Conservation (phyloP, 2,888 invertebrate genomes). For the Exephanes ischioxanthus region DNA sequence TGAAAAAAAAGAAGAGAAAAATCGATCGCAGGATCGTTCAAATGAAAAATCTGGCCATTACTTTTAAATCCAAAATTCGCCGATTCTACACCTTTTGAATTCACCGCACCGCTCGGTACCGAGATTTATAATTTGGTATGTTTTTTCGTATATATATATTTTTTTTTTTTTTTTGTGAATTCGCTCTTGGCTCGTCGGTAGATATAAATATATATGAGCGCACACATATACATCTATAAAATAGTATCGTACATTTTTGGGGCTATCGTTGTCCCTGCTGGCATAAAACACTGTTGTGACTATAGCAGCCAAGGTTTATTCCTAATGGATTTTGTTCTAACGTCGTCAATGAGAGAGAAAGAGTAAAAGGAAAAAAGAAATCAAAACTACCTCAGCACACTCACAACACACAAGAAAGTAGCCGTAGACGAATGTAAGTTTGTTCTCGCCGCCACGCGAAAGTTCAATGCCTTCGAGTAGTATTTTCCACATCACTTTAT, state of each 20-base stretch:
- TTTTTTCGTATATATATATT: constrained; percentile 60
- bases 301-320: constrained; percentile 35
- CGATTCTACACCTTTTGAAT: constrained; percentile 66
- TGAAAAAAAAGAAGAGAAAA: constrained; percentile 22
- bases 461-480: constrained; percentile 36
- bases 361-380: constrained; percentile 36
- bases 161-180: constrained; percentile 39
- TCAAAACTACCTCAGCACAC: constrained; percentile 37
- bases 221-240: constrained; percentile 12
- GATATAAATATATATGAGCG: constrained; percentile 22
- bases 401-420: constrained; percentile 54
- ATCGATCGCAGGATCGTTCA: constrained; percentile 30
- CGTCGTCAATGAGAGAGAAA: constrained; percentile 50
- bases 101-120: constrained; percentile 66
- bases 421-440: constrained; percentile 41
- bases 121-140: constrained; percentile 66
- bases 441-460: constrained; percentile 12
- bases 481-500: constrained; percentile 13
- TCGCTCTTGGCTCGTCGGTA: constrained; percentile 64
- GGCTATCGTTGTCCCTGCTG: constrained; percentile 4
- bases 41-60: constrained; percentile 59
- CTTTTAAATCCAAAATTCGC: constrained; percentile 63
- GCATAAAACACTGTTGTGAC: constrained; percentile 18
- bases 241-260: constrained; percentile 32
- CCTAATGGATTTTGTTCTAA: constrained; percentile 26